phyloP scores from a whole-genome alignment of 1,140 invertebrate genomes.

The Pachyrhynchus sulphureomaculatus region DNA sequence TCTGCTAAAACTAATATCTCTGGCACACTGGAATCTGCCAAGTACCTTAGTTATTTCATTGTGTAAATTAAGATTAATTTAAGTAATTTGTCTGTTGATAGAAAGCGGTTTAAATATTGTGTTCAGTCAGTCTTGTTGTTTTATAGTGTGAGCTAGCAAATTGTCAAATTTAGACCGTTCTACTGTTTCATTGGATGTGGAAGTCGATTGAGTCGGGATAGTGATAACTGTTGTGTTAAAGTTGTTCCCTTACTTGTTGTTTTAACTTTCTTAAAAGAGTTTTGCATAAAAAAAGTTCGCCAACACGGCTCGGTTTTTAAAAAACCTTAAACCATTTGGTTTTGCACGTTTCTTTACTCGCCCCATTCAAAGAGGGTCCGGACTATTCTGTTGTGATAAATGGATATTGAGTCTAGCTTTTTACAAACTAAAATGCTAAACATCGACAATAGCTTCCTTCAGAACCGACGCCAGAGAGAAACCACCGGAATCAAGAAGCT shows the following conservation, averaged over 20 bases:
- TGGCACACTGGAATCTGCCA: not conserved
- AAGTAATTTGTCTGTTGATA: constrained; percentile 37
- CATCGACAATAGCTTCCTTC: constrained; percentile 70
- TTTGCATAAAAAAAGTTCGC: constrained; percentile 33
- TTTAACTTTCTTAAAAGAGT: not conserved
- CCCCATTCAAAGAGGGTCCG: constrained; percentile 34
- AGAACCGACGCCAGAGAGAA: constrained; percentile 76
- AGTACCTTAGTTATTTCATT: constrained; percentile 33
- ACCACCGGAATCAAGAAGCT: constrained; percentile 80
- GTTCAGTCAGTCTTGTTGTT: constrained; percentile 27
- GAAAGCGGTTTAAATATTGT: constrained; percentile 24
- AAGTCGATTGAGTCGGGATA: not conserved
- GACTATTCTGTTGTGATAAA: constrained; percentile 39
- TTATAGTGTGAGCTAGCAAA: not conserved
- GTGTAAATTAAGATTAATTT: constrained; percentile 42
- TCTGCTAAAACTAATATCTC: too few species aligned
- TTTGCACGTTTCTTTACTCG: constrained; percentile 10
- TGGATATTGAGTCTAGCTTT: constrained; percentile 49
- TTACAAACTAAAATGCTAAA: constrained; percentile 56
- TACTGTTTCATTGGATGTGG: not conserved
- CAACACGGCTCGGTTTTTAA: constrained; percentile 41
- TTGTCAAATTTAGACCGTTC: not conserved
- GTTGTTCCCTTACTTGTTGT: not conserved
- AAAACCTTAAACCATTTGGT: constrained; percentile 23
- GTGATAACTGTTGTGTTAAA: not conserved